Evolutionary conservation across 2,797 vertebrate genomes (phyloP).

Genomic region (Ptychobarbus kaznakovi): DNA sequence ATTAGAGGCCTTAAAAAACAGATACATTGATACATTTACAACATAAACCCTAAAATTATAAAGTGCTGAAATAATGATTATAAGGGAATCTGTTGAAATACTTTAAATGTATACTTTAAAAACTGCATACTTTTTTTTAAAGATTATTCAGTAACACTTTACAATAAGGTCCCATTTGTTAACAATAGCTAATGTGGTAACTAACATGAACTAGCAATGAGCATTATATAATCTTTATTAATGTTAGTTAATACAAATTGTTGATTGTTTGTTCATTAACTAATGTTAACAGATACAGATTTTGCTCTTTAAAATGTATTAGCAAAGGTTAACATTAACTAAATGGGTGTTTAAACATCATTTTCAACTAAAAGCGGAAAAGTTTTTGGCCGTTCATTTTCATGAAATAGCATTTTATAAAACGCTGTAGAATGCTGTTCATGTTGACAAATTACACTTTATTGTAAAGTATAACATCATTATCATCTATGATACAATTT

Average conservation of each 20-base stretch:
- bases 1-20: background rate
- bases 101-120: background rate
- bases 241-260: background rate
- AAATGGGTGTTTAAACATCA: background rate
- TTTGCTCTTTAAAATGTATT: background rate
- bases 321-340: too few relatives aligned
- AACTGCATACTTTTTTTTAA: too few relatives aligned
- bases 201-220: background rate
- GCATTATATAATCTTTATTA: background rate
- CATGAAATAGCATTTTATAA: too few relatives aligned
- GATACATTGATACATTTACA: background rate
- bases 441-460: background rate
- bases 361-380: too few relatives aligned
- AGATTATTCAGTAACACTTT: background rate
- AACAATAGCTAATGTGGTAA: background rate
- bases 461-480: background rate
- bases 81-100: background rate
- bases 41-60: background rate
- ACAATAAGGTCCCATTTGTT: background rate
- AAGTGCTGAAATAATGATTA: background rate
- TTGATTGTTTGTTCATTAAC: too few relatives aligned
- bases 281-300: background rate
- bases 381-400: too few relatives aligned
- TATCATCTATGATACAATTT: background rate
- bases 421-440: background rate